Conservation (phyloP, 2,888 invertebrate species). For the Chironomus tentans region DNA sequence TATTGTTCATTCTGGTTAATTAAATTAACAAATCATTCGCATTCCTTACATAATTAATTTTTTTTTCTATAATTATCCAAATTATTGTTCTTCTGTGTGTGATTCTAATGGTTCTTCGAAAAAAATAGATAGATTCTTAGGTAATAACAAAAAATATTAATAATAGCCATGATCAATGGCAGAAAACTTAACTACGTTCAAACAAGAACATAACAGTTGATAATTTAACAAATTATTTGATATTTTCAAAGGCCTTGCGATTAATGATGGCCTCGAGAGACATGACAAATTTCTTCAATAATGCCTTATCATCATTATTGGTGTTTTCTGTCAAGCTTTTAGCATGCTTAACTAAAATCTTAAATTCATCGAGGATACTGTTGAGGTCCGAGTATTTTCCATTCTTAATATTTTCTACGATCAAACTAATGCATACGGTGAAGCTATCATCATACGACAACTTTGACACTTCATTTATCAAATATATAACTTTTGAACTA, state of each 20-base stretch:
- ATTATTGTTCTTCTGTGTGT: no score
- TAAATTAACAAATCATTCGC: no score
- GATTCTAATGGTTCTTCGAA: no score
- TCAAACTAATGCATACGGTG: neutral
- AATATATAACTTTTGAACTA: neutral
- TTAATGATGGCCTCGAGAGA: neutral
- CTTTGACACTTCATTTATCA: neutral
- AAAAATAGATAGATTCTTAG: no score
- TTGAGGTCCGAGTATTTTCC: neutral
- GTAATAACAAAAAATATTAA: no score
- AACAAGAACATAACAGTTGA: no score
- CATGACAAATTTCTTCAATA: neutral
- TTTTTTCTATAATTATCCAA: no score
- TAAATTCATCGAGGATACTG: neutral
- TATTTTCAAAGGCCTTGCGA: neutral
- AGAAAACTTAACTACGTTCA: no score
- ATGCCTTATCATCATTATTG: neutral
- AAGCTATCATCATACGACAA: neutral
- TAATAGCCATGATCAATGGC: no score
- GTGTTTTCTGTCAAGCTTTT: neutral
- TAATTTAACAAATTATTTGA: no score
- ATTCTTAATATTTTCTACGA: neutral
- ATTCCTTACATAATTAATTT: no score
- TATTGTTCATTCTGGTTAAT: no score
- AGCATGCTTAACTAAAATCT: neutral